Base-by-base conservation (phyloP, 2,888 invertebrate genomes). In the Hemicrepidius hirtus region DNA sequence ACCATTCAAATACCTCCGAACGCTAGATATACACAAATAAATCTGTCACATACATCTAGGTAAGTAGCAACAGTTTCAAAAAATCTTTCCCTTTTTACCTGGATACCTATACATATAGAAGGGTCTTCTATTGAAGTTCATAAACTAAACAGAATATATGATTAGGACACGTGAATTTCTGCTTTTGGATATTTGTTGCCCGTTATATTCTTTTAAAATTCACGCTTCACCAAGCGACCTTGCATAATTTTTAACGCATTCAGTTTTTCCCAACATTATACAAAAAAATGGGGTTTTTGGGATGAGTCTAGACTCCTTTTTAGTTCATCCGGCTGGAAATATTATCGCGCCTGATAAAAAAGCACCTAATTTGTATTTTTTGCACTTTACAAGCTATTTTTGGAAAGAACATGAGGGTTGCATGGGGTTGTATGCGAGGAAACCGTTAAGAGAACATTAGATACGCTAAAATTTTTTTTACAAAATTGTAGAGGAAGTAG, bases 241-340 rank as follows among this genome's bases (percentile, higher is more conserved):
- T 68, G 68, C 73, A 68, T 73, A 73, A 73, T 73, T 63, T 72
- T 59, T 35, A 67, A 67, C 62, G 71, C 71, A 66, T 66, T 71
- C 60, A 40, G 59, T 70, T 62, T 59, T 68, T 37, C 32, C 53
- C 62, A 35, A 41, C 50, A 62, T 68, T 57, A 12, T 18, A 21
- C 32, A 68, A 41, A 62, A 69, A 71, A 71, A 32, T 24, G 28
- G 55, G 57, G 12, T 41, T 35, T n/a, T 20, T 49, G 28, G 57
- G 59, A 68, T 68, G 68, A 70, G 69, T 70, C 40, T 65, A 41
- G 69, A 55, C 66, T 41, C 21, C 55, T 70, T 67, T 71, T 44
- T 55, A 46, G 44, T 49, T 57, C 50, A 32, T 24, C 55, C 66
- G 60, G 7, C 60, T 62, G 71, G 60, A 66, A 71, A 71, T 24